A percentile compares a stretch with the other conserved stretches of the same genome.
phyloP scores from a whole-genome alignment of 2,797 vertebrate genomes.

The Sphenopsis melanotis region DNA sequence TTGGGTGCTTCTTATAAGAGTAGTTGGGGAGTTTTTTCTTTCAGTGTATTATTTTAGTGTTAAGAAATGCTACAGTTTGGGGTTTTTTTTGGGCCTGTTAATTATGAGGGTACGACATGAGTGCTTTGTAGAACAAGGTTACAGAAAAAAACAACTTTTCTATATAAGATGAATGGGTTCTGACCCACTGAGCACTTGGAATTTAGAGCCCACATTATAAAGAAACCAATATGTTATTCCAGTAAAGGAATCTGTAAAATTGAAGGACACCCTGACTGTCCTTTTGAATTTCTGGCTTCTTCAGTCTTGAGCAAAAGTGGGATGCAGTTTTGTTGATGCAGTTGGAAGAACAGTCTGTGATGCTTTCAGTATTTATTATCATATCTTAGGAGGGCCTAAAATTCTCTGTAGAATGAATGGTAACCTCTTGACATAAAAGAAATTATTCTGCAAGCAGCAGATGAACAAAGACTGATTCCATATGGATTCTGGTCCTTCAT shows the following conservation, averaged over 20 bases:
- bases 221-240: not conserved
- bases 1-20: not conserved
- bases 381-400: not conserved
- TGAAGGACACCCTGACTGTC: not conserved
- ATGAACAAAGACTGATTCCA: not conserved
- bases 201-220: not conserved
- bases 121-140: not conserved
- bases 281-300: not conserved
- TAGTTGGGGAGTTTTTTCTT: not conserved
- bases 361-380: not conserved
- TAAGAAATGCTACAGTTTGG: not conserved
- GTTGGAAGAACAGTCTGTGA: not conserved
- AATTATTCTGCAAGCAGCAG: not conserved
- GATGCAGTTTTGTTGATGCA: not conserved
- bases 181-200: not conserved
- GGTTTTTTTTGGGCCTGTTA: not conserved
- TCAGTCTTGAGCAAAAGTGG: not conserved
- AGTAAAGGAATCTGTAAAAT: not conserved
- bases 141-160: not conserved
- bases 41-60: not conserved
- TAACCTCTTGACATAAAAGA: not conserved
- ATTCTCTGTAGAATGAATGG: not conserved
- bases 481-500: not conserved
- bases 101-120: not conserved
- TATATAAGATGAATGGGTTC: not conserved